Evolutionary conservation across 2,113 vertebrate species (phyloP), one percentile per base, ranked within the genome.

Genomic region (Vombatus ursinus): DNA sequence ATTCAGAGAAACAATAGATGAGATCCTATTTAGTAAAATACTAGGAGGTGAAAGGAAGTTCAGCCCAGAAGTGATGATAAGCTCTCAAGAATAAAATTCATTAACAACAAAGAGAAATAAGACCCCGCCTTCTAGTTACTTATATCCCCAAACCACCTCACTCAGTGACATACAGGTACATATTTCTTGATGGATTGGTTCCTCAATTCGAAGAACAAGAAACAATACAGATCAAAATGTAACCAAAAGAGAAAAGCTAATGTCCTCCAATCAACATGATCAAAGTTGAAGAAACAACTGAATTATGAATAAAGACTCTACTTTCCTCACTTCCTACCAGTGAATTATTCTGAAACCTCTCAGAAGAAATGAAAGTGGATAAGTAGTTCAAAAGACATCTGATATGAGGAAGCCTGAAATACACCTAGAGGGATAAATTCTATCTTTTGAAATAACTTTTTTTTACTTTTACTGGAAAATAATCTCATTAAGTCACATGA

Each of bases 401-500:
- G 49, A 94, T 16, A 95, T 94, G 53, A 50, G 52, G 94, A 95
- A 98, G 24, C 50, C 52, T 52, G 47, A 96, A 77, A 77, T 96
- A 3, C 31, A 94, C 51, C 93, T 94, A 97, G 52, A 97, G 95
- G 96, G 51, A 54, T 96, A 95, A 97, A 53, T 94, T 97, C 95
- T 92, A 95, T 97, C 96, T 95, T 92, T 92, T 61, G 89, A 97
- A 98, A 98, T 95, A 97, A 98, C 44, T 95, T 97, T 97, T 97
- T 94, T 50, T 61, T 44, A 91, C 57, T 97, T 98, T 98, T 98
- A 98, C 97, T 97, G 98, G 97, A 98, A 95, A 31, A 97, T 98
- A 97, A 97, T 96, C 97, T 98, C 97, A 98, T 98, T 98, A 97
- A 98, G 98, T 94, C 97, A 95, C 97, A 98, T 96, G 93, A 96